Conservation (phyloP, 1,140 invertebrate genomes). For the Tetragnatha versicolor region DNA sequence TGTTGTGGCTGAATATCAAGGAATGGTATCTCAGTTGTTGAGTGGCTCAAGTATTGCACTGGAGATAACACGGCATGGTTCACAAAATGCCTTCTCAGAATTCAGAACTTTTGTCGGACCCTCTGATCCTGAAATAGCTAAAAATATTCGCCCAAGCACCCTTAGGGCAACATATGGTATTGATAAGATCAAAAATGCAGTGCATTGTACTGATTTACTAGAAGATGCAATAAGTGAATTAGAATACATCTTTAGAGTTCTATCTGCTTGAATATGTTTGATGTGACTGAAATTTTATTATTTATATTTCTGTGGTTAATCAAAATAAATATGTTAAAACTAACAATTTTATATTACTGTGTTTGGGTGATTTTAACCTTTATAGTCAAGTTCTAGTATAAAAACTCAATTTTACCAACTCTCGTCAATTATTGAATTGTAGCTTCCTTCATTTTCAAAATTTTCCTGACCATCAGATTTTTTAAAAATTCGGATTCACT, state of each 20-base stretch:
- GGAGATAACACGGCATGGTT: constrained; percentile 75
- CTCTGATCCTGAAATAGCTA: constrained; percentile 85
- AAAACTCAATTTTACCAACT: no score
- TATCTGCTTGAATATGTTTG: constrained; percentile 31
- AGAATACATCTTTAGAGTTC: constrained; percentile 45
- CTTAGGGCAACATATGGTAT: constrained; percentile 84
- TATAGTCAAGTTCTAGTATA: no score
- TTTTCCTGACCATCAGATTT: no score
- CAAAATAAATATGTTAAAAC: no score
- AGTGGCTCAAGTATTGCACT: constrained; percentile 85
- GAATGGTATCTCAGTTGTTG: constrained; percentile 81
- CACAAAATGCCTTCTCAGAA: constrained; percentile 70
- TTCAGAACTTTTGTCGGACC: constrained; percentile 89
- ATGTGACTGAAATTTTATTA: no score
- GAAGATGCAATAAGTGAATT: constrained; percentile 86
- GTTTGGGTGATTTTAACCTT: no score
- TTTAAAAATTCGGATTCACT: no score
- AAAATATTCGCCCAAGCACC: constrained; percentile 80
- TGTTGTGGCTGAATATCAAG: constrained; percentile 84
- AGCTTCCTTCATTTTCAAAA: no score
- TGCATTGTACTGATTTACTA: constrained; percentile 91
- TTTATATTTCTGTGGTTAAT: no score
- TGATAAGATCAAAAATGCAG: constrained; percentile 83
- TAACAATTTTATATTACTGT: no score
- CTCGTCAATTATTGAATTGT: no score